Base-by-base conservation (phyloP, 2,113 vertebrate genomes). In the Mormyrus iriodes region DNA sequence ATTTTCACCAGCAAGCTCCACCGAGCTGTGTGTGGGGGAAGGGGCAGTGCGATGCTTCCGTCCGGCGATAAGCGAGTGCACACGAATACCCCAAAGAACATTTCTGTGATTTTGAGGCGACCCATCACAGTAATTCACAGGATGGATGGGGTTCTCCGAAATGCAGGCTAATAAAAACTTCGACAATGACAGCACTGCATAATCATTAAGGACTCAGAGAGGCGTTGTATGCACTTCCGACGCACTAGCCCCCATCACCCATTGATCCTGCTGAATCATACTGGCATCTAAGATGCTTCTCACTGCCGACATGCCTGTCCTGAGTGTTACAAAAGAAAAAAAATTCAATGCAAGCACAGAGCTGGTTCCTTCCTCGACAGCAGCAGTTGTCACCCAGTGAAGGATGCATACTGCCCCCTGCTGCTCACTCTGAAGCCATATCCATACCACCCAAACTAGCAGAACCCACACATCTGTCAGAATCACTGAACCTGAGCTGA, bases 321-420 rank as follows among this genome's bases (percentile, higher is more conserved):
- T 69, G n/a, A 0, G 61, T 12, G 61, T 13, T 69, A 31, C 61
- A 69, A 69, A 69, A 69, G 10, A 15, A 31, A 31, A 69, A 61
- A 53, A 8, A n/a, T n/a, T 9, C 8, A 27, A n/a, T 3, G 58
- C 61, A 69, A 8, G 10, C 61, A 9, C 27, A 10, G 1, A 42
- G 35, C 13, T 17, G 39, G 35, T 19, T 39, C 35, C 73, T 79
- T 79, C 69, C 31, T 76, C 15, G 27, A 42, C 52, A 27, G 42
- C 39, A 35, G n/a, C 88, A 52, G 8, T 10, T 0, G 15, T n/a
- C 82, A n/a, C 27, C 9, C 17, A 17, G 13, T 42, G 12, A 51
- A 39, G 35, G 65, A n/a, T 48, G 52, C 19, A 83, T 39, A 69
- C 87, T 88, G 90, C 90, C 88, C 90, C 89, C 90, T 91, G 53